Percentiles rank a stretch among this genome's conserved stretches.
Evolutionary conservation across 2,113 vertebrate species (phyloP).

Genomic region (Herpetotheres cachinnans): DNA sequence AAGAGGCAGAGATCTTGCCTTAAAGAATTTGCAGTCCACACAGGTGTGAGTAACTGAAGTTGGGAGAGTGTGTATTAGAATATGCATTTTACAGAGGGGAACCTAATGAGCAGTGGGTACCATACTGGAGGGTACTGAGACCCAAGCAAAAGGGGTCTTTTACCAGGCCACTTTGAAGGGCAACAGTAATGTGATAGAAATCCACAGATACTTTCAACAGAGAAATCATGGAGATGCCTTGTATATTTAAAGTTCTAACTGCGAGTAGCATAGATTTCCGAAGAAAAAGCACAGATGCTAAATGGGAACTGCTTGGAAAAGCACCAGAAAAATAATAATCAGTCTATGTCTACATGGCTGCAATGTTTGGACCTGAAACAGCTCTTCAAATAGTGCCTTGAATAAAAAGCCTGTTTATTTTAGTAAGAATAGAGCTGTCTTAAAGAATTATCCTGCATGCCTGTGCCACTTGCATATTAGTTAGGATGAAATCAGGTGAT

Average conservation of each 20-base stretch:
- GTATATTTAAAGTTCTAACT: neutral
- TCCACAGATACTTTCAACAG: neutral
- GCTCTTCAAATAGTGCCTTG: neutral
- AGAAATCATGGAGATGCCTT: neutral
- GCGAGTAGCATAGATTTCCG: neutral
- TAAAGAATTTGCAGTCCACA: neutral
- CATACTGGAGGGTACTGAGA: neutral
- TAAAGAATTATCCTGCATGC: neutral
- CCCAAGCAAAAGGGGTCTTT: neutral
- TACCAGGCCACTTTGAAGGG: neutral
- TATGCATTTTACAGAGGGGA: neutral
- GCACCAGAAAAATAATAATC: neutral
- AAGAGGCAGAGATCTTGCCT: neutral
- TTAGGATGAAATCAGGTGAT: neutral
- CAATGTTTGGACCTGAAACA: neutral
- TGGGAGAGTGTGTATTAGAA: neutral
- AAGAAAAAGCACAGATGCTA: neutral
- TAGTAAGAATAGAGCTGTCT: neutral
- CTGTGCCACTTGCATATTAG: neutral
- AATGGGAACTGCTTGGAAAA: neutral
- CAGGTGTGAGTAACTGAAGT: neutral
- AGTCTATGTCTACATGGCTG: neutral
- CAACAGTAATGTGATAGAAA: neutral
- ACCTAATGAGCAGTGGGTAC: neutral
- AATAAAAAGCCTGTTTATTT: neutral